phyloP scores from a whole-genome alignment of 2,113 vertebrate genomes.

The Saguinus midas region DNA sequence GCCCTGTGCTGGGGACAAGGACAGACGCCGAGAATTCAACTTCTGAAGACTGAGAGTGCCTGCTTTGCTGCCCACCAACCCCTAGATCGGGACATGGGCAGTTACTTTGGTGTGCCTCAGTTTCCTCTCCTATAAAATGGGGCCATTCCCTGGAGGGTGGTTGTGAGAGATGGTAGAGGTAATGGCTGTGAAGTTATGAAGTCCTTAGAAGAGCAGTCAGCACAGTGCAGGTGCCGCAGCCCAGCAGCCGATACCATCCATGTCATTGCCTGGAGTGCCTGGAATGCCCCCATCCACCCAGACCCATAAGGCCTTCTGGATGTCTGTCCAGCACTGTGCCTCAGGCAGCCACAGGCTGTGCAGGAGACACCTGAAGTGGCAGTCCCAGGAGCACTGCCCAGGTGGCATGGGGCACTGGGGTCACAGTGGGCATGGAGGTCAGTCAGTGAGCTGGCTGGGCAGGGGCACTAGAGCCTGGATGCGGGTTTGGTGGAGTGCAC shows the following conservation, averaged over 20 bases:
- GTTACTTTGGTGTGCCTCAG: not conserved
- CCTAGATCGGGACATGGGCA: not conserved
- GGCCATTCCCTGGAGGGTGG: not conserved
- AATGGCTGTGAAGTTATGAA: not conserved
- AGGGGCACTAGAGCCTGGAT: not conserved
- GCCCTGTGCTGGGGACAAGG: not conserved
- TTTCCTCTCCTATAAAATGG: not conserved
- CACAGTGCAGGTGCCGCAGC: not conserved
- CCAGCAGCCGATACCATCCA: rapidly evolving
- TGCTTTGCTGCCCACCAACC: no score
- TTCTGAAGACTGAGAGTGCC: not conserved
- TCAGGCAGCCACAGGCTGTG: not conserved
- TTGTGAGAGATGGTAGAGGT: not conserved
- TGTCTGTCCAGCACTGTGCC: not conserved
- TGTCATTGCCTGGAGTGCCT: not conserved
- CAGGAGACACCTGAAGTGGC: not conserved
- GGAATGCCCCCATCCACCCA: not conserved
- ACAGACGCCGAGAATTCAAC: not conserved
- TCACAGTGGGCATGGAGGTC: not conserved
- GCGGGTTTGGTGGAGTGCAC: no score
- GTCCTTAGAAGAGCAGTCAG: not conserved
- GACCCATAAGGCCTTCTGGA: not conserved
- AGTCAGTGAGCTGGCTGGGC: not conserved
- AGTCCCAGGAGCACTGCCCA: not conserved
- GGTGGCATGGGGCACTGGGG: not conserved